phyloP scores from a whole-genome alignment of 2,113 vertebrate genomes.

The Melanocharis versteri region DNA sequence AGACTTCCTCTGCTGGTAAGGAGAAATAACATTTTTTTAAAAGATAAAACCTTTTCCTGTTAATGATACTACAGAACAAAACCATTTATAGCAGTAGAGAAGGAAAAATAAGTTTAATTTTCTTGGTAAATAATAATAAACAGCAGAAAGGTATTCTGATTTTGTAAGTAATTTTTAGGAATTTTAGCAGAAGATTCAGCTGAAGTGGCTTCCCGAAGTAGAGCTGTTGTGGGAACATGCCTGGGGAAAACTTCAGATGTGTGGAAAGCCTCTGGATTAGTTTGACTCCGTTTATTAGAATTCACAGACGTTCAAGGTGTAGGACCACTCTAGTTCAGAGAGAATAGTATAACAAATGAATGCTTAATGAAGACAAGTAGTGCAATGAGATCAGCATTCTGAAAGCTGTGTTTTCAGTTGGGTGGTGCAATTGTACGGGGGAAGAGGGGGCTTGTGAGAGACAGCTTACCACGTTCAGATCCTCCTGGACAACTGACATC shows the following conservation, averaged over 20 bases:
- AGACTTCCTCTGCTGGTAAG: constrained; percentile 53
- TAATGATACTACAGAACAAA: constrained; percentile 17
- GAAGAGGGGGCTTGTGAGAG: not conserved
- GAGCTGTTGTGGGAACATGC: constrained; percentile 18
- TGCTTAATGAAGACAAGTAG: constrained; percentile 38
- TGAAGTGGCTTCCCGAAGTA: constrained; percentile 33
- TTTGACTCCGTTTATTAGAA: constrained; percentile 47
- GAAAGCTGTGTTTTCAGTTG: constrained; percentile 23
- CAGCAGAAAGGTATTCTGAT: not conserved
- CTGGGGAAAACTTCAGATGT: constrained; percentile 15
- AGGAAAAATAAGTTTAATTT: constrained; percentile 3
- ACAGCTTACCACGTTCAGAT: not conserved
- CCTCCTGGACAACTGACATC: not conserved
- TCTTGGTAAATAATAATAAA: constrained; percentile 9
- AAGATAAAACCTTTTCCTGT: constrained; percentile 32
- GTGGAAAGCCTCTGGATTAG: constrained; percentile 59
- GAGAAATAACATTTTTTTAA: constrained; percentile 50
- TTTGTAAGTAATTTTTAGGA: constrained; percentile 32
- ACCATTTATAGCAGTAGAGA: not conserved
- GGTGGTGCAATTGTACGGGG: not conserved
- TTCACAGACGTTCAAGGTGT: constrained; percentile 32
- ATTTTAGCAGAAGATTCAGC: constrained; percentile 16
- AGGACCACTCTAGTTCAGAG: constrained; percentile 30
- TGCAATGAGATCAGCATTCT: constrained; percentile 6
- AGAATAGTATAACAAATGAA: constrained; percentile 61